Base-by-base conservation (phyloP, 2,888 invertebrate genomes). In the Spodoptera picta region DNA sequence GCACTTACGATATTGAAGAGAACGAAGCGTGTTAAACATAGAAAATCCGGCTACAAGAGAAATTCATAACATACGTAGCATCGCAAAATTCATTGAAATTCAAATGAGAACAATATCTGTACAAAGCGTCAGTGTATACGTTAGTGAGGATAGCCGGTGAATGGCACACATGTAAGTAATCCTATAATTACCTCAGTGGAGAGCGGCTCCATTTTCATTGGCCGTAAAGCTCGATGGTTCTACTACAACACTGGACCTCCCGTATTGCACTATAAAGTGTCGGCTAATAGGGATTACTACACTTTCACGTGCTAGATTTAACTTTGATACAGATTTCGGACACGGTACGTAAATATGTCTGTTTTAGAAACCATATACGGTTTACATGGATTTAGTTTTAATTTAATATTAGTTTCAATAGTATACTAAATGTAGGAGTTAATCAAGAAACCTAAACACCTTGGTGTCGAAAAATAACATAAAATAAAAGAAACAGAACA, bases 241-340 rank as follows among this genome's bases (percentile, higher is more conserved):
- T 86, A 88, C 89, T 90, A 86, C 88, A 85, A 83, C 87, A 82
- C 80, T 81, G 86, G 88, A 85, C 90, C 86, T 86, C 83, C 71
- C 62, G 87, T 86, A 90, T 89, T 87, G 89, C 89, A 89, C 88
- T 90, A 90, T 91, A 91, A 91, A 92, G 87, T 88, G 89, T 85
- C 78, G 87, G 89, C 88, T 92, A 92, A 92, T 92, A 91, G 91
- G 90, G 91, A 92, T 92, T 91, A 92, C 89, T 88, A 88, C 88
- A 88, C 87, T 86, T 86, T 83, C 85, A 83, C 75, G 77, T 73
- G 82, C 85, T 87, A 88, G 86, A 88, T 89, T 89, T 86, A 87
- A 87, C 86, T 87, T 84, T 86, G 82, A 82, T 87, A 83, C 78
- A 79, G 73, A 82, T 82, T 80, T 78, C 65, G 70, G 80, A 75